A percentile compares a stretch with the other conserved stretches of the same genome.
Conservation (phyloP, 2,888 invertebrate genomes). For the Agonopterix subpropinquella region DNA sequence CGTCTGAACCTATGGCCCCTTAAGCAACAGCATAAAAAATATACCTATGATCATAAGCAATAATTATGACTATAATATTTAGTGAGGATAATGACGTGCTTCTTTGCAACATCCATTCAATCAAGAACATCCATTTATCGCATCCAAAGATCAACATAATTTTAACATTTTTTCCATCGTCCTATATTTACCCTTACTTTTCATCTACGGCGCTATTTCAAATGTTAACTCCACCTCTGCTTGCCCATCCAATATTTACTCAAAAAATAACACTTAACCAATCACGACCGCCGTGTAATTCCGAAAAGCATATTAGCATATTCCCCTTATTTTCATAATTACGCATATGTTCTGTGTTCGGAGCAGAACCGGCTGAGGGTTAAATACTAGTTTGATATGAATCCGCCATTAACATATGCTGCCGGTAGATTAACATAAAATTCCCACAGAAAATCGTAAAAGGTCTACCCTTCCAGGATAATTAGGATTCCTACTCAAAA, state of each 20-base stretch:
- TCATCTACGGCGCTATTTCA: no score
- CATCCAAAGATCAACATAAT: no score
- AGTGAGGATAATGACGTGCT: no score
- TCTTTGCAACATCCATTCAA: no score
- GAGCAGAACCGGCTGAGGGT: constrained; percentile 26
- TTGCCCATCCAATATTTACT: constrained; percentile 1
- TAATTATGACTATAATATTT: no score
- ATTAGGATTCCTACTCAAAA: constrained; percentile 50
- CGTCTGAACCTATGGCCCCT: no score
- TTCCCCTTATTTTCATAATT: constrained; percentile 10
- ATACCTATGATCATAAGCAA: no score
- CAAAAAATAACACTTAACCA: constrained; percentile 18
- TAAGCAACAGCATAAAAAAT: no score
- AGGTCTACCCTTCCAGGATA: constrained; percentile 40
- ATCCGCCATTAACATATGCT: constrained; percentile 55
- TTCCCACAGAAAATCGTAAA: constrained; percentile 51
- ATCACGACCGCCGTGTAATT: constrained; percentile 23
- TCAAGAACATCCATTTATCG: no score
- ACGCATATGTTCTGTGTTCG: constrained; percentile 8
- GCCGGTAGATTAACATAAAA: constrained; percentile 55
- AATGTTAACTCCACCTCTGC: no score
- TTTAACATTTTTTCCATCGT: no score
- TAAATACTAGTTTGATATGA: constrained; percentile 47
- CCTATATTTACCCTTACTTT: no score
- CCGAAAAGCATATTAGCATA: constrained; percentile 25